Evolutionary conservation across 2,888 invertebrate species (phyloP).

Genomic region (Rotaria socialis): DNA sequence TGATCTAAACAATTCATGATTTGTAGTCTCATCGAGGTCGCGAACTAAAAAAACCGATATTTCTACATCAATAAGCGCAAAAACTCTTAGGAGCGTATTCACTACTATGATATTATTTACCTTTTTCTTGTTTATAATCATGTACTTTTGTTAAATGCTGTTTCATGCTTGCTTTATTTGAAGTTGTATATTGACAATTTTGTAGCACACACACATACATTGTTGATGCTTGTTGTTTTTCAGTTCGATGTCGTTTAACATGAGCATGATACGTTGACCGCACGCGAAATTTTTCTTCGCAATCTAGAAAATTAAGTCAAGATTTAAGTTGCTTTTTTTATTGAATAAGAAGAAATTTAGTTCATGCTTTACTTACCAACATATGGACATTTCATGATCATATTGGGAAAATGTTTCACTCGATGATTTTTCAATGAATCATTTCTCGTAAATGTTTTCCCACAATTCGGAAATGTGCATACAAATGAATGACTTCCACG

Average conservation of each 20-base stretch:
- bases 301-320: too few relatives aligned
- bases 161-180: slow-evolving; percentile 15
- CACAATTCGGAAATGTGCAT: slow-evolving; percentile 31
- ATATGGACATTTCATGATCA: slow-evolving; percentile 34
- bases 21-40: too few relatives aligned
- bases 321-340: too few relatives aligned
- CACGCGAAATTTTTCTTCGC: slow-evolving; percentile 25
- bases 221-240: neutral
- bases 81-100: too few relatives aligned
- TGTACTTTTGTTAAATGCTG: slow-evolving; percentile 24
- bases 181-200: slow-evolving; percentile 14
- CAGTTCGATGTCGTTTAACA: slow-evolving; percentile 2
- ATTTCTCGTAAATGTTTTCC: slow-evolving; percentile 27
- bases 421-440: slow-evolving; percentile 29
- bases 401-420: slow-evolving; percentile 22
- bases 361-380: neutral
- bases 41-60: too few relatives aligned
- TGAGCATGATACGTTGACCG: slow-evolving; percentile 25
- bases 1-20: too few relatives aligned
- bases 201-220: neutral
- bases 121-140: slow-evolving; percentile 21
- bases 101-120: too few relatives aligned
- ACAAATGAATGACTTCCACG: neutral
- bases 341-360: neutral
- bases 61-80: too few relatives aligned